These are phyloP conservation scores for Myiagra hebetior DNA, from an alignment of 2,113 vertebrate species.

Conservation along the genomic window DNA sequence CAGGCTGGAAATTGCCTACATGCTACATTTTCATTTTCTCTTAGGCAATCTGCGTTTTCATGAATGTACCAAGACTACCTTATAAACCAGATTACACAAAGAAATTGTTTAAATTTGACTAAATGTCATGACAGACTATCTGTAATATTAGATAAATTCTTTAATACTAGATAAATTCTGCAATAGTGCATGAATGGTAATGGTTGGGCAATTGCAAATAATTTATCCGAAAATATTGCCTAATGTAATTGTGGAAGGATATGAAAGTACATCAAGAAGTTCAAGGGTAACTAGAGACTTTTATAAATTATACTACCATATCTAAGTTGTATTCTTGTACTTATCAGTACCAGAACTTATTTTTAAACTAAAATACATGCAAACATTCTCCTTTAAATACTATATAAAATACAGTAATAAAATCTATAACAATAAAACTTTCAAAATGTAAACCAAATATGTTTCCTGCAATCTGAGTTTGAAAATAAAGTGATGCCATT, in stretches of 20 bases:
- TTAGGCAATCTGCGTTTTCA: neutral
- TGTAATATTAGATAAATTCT: neutral
- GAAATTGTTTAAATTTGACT: neutral
- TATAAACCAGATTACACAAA: neutral
- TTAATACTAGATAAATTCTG: neutral
- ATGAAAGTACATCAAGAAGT: neutral
- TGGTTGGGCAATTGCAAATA: neutral
- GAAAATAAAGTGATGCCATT: neutral
- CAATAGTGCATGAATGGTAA: neutral
- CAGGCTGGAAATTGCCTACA: neutral
- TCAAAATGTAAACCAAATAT: neutral
- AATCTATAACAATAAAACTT: neutral
- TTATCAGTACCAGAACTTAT: neutral
- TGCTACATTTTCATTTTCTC: neutral
- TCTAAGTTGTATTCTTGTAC: neutral
- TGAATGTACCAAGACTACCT: neutral
- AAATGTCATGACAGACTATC: neutral
- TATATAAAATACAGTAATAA: neutral
- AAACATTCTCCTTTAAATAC: neutral
- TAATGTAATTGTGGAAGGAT: neutral
- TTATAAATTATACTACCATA: neutral
- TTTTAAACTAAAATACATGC: neutral
- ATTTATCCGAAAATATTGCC: neutral
- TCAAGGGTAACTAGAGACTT: neutral
- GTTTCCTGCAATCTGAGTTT: neutral